Evolutionary conservation across 2,888 invertebrate species (phyloP), one percentile per base, ranked within the genome.

Genomic region (Tetragnatha montana): DNA sequence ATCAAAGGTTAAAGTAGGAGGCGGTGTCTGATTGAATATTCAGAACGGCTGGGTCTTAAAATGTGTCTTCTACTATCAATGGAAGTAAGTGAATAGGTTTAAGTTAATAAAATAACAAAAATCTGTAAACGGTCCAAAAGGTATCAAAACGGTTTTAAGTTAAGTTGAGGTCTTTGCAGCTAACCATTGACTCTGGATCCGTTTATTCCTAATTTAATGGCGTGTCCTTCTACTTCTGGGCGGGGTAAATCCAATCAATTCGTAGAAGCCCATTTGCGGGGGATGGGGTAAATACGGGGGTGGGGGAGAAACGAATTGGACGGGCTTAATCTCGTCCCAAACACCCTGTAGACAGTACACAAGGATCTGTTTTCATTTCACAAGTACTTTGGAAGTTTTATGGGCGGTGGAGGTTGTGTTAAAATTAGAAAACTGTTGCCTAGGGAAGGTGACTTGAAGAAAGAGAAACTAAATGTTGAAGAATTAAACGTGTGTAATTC

Each of bases 211-310:
- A 50, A 76, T 76, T 76, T 76, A 47, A 75, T 49, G 4, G 22
- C 14, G n/a, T 14, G n/a, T 17, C 35, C 76, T 76, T n/a, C 49
- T 50, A 50, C 76, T 8, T 50, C 76, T 76, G 17, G 50, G 49
- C 47, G 17, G 19, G 76, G 2, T 35, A 76, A 49, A 76, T 50
- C 50, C 50, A 76, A 76, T 76, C 50, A 76, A 50, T 76, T 49
- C 47, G 8, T 76, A 17, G 50, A 50, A n/a, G 47, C 35, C 14
- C 76, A 50, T 50, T 76, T 49, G 19, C 22, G 8, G 8, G 47
- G 76, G 50, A 76, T 76, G 6, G n/a, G 8, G 8, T 14, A 50
- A n/a, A 76, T 76, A 6, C 17, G n/a, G 19, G n/a, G n/a, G 19
- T 19, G 3, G 19, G 19, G 35, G 35, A 35, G 49, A 76, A 76